Evolutionary conservation across 1,140 invertebrate genomes (phyloP).

Genomic region (Planococcus citri): DNA sequence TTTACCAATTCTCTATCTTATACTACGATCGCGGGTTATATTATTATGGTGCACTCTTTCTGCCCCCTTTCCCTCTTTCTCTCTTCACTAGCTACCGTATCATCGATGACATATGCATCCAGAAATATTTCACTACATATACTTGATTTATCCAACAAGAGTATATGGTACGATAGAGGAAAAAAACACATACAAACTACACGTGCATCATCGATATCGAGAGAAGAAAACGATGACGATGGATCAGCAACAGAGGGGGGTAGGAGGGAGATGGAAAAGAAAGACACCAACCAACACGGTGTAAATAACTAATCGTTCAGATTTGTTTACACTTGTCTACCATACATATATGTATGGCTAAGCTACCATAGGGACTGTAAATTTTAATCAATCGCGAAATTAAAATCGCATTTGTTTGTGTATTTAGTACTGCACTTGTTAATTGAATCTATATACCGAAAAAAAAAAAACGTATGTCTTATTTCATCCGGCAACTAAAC

Average conservation of each 20-base stretch:
- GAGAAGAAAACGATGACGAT: too few relatives aligned
- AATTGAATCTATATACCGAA: too few relatives aligned
- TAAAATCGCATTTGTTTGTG: slow-evolving; percentile 2
- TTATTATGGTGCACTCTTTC: too few relatives aligned
- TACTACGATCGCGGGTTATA: neutral
- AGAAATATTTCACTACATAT: neutral
- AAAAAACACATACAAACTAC: neutral
- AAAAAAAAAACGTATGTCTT: slow-evolving; percentile 7
- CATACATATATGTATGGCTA: too few relatives aligned
- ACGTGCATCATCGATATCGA: too few relatives aligned
- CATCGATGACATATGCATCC: neutral
- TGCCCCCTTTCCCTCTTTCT: too few relatives aligned
- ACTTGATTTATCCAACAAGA: neutral
- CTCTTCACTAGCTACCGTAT: neutral
- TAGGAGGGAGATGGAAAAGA: too few relatives aligned
- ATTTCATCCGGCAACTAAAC: neutral
- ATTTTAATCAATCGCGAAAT: slow-evolving; percentile 7
- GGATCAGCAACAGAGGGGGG: too few relatives aligned
- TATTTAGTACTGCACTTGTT: neutral
- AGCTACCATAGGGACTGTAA: neutral
- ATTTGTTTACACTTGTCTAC: neutral
- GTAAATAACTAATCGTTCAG: neutral
- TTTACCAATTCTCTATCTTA: slow-evolving; percentile 19
- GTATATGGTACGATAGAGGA: too few relatives aligned
- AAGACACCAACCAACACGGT: neutral